Percentiles rank a stretch among this genome's conserved stretches.
These are phyloP conservation scores for Eilema caniola DNA, from an alignment of 2,888 invertebrate species.

Conservation along the genomic window DNA sequence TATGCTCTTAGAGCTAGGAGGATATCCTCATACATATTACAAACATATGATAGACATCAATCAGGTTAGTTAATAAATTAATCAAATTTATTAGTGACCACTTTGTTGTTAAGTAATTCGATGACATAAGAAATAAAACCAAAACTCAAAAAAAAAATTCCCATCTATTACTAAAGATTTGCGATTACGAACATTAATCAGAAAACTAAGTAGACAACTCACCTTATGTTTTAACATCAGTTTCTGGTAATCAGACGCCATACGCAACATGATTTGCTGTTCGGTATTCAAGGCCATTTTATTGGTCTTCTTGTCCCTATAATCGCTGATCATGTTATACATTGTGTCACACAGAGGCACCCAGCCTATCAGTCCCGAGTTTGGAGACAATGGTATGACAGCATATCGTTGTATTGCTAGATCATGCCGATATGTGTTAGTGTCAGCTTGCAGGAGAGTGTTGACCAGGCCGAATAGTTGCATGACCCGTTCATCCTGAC, in stretches of 20 bases:
- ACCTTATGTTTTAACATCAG: slow-evolving; percentile 98
- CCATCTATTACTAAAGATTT: too few species aligned
- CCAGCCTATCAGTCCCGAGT: slow-evolving; percentile 99
- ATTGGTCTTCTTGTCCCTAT: slow-evolving; percentile 95
- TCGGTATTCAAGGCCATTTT: slow-evolving; percentile 97
- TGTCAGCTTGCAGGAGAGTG: slow-evolving; percentile 96
- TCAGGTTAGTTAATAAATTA: too few species aligned
- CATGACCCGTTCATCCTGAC: slow-evolving; percentile 99
- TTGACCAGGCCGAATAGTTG: slow-evolving; percentile 99
- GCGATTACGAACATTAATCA: too few species aligned
- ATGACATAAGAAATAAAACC: too few species aligned
- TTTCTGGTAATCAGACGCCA: slow-evolving; percentile 99
- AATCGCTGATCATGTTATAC: slow-evolving; percentile 98
- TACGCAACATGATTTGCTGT: slow-evolving; percentile 98
- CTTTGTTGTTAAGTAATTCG: too few species aligned
- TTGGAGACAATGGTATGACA: slow-evolving; percentile 98
- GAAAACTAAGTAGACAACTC: slow-evolving; percentile 23
- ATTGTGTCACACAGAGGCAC: slow-evolving; percentile 99
- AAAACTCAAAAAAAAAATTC: too few species aligned
- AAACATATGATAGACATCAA: too few species aligned
- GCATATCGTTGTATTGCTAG: slow-evolving; percentile 95
- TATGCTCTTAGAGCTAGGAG: too few species aligned
- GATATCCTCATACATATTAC: too few species aligned
- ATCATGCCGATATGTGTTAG: slow-evolving; percentile 97
- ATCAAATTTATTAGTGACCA: too few species aligned